Base-by-base conservation (phyloP, 2,113 vertebrate species). In the Cyanoliseus patagonus region DNA sequence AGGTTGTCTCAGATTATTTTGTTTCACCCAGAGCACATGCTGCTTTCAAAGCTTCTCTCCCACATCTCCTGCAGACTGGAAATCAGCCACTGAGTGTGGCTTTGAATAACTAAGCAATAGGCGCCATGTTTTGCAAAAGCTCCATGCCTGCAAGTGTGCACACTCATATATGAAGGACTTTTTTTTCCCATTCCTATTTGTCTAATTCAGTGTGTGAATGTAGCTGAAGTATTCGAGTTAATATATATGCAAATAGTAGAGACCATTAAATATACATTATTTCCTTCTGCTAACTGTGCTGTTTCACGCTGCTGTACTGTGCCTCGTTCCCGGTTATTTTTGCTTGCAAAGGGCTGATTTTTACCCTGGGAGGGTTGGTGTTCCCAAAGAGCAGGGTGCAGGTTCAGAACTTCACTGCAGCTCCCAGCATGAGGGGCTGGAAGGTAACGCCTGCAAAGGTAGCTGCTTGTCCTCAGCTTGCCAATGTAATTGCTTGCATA, bases 101-200 rank as follows among this genome's bases (percentile, higher is more conserved):
- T 86, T 84, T 80, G 94, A 96, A 88, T 92, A 94, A 64, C 83
- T 94, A 91, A 94, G 55, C 51, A 49, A 51, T 68, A 80, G 70
- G 79, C 80, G 63, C 59, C 93, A 47, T 51, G 42, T 88, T 62
- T 74, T 86, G n/a, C 46, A 88, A 59, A 67, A 30, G 13, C n/a
- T 86, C 55, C 33, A 8, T 59, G 28, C 24, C 63, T 94, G 66
- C 9, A 41, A 63, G 7, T 46, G 22, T 72, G 39, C 57, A 44
- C 17, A 7, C 23, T 62, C 25, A 9, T 15, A 25, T 17, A 33
- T 30, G 51, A 86, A 55, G 27, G 23, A 49, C 5, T 6, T 19
- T 30, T 90, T 41, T 55, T 7, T 6, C 11, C 17, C 20, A 47
- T 55, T 88, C 46, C 10, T 82, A 51, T 91, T 96, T 75, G 35